Evolutionary conservation across 2,113 vertebrate species (phyloP).

Genomic region (Lycaon pictus): DNA sequence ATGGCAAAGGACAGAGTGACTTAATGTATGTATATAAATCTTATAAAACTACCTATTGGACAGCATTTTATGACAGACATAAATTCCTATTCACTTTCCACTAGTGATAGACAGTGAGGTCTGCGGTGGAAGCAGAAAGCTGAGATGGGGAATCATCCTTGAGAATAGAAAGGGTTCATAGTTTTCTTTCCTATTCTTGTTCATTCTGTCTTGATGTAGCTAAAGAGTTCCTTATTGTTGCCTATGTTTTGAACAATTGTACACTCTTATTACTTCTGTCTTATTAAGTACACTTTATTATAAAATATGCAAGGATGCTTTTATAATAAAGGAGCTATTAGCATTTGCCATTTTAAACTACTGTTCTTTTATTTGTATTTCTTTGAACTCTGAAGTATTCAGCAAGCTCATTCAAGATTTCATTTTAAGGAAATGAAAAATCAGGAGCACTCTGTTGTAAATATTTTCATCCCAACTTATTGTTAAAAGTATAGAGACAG

Average conservation of each 20-base stretch:
- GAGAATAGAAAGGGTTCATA: constrained; percentile 30
- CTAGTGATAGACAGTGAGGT: constrained; percentile 78
- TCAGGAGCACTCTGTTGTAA: not conserved
- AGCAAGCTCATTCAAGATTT: constrained; percentile 31
- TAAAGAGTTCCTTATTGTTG: constrained; percentile 68
- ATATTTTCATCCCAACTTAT: constrained; percentile 40
- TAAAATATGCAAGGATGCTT: constrained; percentile 38
- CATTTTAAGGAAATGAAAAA: constrained; percentile 40
- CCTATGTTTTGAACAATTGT: constrained; percentile 77
- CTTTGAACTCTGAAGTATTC: constrained; percentile 39
- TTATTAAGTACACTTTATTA: constrained; percentile 76
- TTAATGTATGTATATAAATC: constrained; percentile 82
- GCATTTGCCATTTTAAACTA: constrained; percentile 50
- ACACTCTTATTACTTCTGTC: constrained; percentile 60
- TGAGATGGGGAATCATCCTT: constrained; percentile 71
- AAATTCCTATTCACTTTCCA: constrained; percentile 76
- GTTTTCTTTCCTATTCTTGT: not conserved
- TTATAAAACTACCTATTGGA: constrained; percentile 74
- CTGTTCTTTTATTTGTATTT: not conserved
- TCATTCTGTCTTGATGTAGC: constrained; percentile 6
- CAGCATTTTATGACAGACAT: constrained; percentile 76
- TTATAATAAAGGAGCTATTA: constrained; percentile 38
- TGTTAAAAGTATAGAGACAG: not conserved
- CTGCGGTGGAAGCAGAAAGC: constrained; percentile 76
- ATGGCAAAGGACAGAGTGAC: constrained; percentile 71